Evolutionary conservation across 2,888 invertebrate species (phyloP).

Genomic region (Ferdinandea cuprea): DNA sequence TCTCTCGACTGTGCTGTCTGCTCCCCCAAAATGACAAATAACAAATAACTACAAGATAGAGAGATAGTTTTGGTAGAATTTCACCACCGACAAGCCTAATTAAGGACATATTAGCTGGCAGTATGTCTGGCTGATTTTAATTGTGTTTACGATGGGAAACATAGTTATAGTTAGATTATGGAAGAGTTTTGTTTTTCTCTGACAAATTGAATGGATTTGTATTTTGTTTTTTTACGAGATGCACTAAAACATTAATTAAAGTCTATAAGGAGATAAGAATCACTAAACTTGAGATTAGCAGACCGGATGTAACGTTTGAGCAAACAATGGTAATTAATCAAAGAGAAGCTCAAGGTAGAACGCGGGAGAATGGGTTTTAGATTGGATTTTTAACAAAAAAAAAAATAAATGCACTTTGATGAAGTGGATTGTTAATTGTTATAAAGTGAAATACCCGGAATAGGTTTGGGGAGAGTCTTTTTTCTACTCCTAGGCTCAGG

Average conservation of each 20-base stretch:
- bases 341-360: background rate
- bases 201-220: constrained; percentile 47
- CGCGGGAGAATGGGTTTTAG: background rate
- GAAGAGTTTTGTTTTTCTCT: constrained; percentile 44
- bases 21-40: constrained; percentile 10
- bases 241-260: constrained; percentile 50
- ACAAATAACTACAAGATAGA: no score
- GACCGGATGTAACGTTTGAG: constrained; percentile 22
- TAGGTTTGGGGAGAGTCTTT: no score
- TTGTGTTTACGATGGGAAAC: constrained; percentile 44
- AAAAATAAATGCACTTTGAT: background rate
- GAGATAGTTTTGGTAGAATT: constrained; percentile 48
- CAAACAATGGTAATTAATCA: constrained; percentile 49
- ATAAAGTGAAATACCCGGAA: no score
- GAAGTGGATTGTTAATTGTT: no score
- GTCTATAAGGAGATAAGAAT: constrained; percentile 21
- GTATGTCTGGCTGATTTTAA: constrained; percentile 21
- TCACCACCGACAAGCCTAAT: constrained; percentile 50
- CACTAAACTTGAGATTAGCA: constrained; percentile 6
- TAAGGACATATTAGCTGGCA: constrained; percentile 36
- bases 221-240: constrained; percentile 37
- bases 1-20: constrained; percentile 2
- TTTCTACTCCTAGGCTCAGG: no score
- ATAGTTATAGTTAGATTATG: constrained; percentile 4
- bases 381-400: background rate